A percentile compares a stretch with the other conserved stretches of the same genome.
Conservation (phyloP, 2,113 vertebrate genomes). For the Colius striatus region DNA sequence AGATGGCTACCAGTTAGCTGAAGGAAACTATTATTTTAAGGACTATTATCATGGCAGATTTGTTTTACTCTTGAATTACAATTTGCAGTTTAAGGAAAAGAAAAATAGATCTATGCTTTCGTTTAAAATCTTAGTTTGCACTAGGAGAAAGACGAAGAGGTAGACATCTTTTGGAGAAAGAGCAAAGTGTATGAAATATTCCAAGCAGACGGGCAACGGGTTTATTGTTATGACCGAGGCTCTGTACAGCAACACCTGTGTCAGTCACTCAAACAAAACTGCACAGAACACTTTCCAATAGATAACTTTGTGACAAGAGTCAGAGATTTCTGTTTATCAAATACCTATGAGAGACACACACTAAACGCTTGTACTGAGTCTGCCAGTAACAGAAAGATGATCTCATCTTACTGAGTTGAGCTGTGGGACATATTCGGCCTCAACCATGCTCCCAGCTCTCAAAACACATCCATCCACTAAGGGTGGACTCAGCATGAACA, state of each 20-base stretch:
- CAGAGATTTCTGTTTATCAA: not conserved
- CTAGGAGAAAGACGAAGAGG: not conserved
- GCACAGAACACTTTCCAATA: not conserved
- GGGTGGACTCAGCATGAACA: fast-evolving
- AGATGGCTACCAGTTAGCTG: not conserved
- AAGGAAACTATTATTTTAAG: not conserved
- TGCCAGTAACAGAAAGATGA: fast-evolving
- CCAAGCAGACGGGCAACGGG: fast-evolving
- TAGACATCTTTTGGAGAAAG: not conserved
- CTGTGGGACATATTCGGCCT: fast-evolving
- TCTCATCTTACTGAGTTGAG: not conserved
- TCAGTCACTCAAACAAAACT: not conserved
- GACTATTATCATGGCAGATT: not conserved
- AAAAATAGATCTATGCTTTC: not conserved
- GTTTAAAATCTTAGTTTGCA: not conserved
- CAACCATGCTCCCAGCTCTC: fast-evolving
- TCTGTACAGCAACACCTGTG: not conserved
- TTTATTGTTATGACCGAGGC: fast-evolving
- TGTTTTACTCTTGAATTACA: not conserved
- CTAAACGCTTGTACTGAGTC: fast-evolving
- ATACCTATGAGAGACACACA: fast-evolving
- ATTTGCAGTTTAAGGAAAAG: not conserved
- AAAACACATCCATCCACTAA: not conserved
- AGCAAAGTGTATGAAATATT: not conserved
- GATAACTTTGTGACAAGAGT: not conserved